These are phyloP conservation scores for Leptinotarsa rubiginosa DNA, from an alignment of 2,888 invertebrate species.

Conservation along the genomic window DNA sequence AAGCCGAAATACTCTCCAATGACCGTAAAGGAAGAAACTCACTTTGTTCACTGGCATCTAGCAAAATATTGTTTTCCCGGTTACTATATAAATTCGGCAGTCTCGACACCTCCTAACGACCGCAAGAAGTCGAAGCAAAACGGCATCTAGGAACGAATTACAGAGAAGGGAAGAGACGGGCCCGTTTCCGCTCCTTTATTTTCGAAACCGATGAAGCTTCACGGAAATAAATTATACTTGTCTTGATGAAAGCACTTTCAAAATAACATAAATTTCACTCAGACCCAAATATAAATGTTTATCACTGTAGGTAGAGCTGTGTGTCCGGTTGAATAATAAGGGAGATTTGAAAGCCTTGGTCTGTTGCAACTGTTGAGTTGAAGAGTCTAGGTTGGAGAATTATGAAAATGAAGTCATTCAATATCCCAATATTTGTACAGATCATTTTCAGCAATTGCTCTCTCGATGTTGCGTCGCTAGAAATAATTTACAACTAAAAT, in stretches of 20 bases:
- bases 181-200: neutral
- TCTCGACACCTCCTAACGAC: constrained; percentile 6
- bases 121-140: constrained; percentile 9
- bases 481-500: no score
- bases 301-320: neutral
- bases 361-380: no score
- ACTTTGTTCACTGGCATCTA: neutral
- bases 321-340: neutral
- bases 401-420: no score
- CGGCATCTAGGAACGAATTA: constrained; percentile 8
- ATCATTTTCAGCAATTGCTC: no score
- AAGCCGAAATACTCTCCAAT: neutral
- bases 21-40: neutral
- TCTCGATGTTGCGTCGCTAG: no score
- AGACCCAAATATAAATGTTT: neutral
- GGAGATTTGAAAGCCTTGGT: neutral
- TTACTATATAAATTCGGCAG: constrained; percentile 2
- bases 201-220: constrained; percentile 12
- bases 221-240: neutral
- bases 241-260: neutral
- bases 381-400: no score
- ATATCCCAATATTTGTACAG: no score
- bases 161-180: neutral
- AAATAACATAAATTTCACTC: neutral
- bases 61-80: neutral